Conservation (phyloP, 2,888 invertebrate species). For the Biston betularia region DNA sequence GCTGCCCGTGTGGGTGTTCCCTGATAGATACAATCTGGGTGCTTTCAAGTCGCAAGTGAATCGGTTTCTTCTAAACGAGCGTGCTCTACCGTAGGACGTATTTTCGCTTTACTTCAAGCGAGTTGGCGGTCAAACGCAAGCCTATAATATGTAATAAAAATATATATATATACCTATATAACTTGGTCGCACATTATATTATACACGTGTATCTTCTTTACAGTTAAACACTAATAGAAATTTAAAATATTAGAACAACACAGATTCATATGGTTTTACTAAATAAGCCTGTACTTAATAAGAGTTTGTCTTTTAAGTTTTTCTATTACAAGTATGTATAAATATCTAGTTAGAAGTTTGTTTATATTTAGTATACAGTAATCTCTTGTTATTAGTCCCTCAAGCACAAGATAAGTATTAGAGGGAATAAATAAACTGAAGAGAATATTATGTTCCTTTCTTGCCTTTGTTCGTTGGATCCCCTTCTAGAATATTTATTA, state of each 20-base stretch:
- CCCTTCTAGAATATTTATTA: slow-evolving; percentile 28
- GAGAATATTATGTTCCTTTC: slow-evolving; percentile 14
- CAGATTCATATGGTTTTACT: neutral
- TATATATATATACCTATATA: too few relatives aligned
- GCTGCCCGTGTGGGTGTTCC: too few relatives aligned
- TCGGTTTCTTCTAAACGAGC: too few relatives aligned
- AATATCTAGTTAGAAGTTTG: neutral
- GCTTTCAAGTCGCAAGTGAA: too few relatives aligned
- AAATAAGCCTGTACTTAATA: neutral
- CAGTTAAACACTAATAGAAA: neutral
- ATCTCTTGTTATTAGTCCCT: slow-evolving; percentile 10
- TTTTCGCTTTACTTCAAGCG: too few relatives aligned
- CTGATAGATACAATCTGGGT: too few relatives aligned
- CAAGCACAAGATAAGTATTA: slow-evolving; percentile 8
- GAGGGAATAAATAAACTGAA: neutral
- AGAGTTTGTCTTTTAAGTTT: too few relatives aligned
- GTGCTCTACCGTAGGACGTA: too few relatives aligned
- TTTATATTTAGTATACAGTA: neutral
- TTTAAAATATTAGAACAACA: neutral
- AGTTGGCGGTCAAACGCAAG: neutral
- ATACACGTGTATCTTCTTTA: neutral
- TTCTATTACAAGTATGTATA: too few relatives aligned
- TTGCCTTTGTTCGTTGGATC: slow-evolving; percentile 18
- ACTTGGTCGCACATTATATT: neutral
- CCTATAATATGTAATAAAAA: too few relatives aligned